Evolutionary conservation across 2,797 vertebrate genomes (phyloP).

Genomic region (Bovichtus diacanthus): DNA sequence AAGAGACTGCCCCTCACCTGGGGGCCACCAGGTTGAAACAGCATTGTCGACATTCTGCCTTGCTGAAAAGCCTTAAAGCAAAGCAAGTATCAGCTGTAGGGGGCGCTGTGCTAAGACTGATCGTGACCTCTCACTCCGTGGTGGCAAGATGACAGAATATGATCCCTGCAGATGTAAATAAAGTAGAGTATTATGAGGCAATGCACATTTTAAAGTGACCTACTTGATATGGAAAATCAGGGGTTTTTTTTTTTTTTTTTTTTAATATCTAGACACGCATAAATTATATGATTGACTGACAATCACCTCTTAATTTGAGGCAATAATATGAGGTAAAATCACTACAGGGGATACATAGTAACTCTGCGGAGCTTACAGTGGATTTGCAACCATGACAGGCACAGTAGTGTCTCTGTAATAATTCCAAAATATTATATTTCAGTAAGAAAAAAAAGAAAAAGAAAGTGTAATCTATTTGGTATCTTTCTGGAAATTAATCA

Average conservation of each 20-base stretch:
- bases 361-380: not conserved
- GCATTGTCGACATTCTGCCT: not conserved
- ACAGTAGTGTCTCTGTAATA: not conserved
- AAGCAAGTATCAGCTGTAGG: constrained; percentile 2
- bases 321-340: not conserved
- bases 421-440: not conserved
- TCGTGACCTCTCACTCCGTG: constrained; percentile 16
- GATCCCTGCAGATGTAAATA: not conserved
- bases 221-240: not conserved
- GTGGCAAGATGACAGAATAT: not conserved
- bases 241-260: no score
- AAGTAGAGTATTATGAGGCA: not conserved
- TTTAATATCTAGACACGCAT: not conserved
- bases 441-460: no score
- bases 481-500: not conserved
- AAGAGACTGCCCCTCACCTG: constrained; percentile 1
- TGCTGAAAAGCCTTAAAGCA: not conserved
- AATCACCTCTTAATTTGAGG: not conserved
- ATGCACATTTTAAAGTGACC: not conserved
- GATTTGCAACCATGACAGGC: not conserved
- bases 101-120: constrained; percentile 44
- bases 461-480: not conserved
- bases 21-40: not conserved
- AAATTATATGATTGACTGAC: not conserved
- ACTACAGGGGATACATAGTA: not conserved